A percentile compares a stretch with the other conserved stretches of the same genome.
Conservation (phyloP, 2,888 invertebrate genomes). For the Opisthograptis luteolata region DNA sequence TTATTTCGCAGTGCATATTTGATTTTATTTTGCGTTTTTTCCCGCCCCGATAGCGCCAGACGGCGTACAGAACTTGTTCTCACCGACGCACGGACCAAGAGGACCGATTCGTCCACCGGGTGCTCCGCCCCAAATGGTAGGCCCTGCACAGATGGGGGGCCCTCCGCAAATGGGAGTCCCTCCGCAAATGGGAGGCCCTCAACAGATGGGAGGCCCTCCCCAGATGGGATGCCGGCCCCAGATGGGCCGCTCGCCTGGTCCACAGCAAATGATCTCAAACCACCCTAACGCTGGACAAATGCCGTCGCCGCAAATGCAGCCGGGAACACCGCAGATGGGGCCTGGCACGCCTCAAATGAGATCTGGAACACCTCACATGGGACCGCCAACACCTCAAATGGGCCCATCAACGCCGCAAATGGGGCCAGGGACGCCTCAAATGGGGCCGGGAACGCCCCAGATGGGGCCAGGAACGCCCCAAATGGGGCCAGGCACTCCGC, state of each 20-base stretch:
- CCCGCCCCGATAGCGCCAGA: constrained; percentile 72
- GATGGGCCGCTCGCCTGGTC: constrained; percentile 37
- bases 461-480: constrained; percentile 48
- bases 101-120: constrained; percentile 65
- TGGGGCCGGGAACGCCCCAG: constrained; percentile 57
- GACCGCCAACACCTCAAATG: constrained; percentile 43
- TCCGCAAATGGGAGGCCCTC: not conserved
- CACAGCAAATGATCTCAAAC: constrained; percentile 58
- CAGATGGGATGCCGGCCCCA: too few relatives aligned
- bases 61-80: constrained; percentile 79
- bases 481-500: constrained; percentile 47
- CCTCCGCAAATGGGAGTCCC: constrained; percentile 18
- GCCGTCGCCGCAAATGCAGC: constrained; percentile 34
- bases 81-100: constrained; percentile 70
- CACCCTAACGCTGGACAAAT: constrained; percentile 31
- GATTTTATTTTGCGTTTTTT: constrained; percentile 67
- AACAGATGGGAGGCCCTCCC: too few relatives aligned
- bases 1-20: constrained; percentile 54
- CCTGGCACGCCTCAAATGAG: constrained; percentile 47
- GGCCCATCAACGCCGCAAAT: constrained; percentile 71
- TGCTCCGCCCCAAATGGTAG: constrained; percentile 51
- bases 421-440: constrained; percentile 58
- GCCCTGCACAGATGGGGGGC: constrained; percentile 32
- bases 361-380: constrained; percentile 45
- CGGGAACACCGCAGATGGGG: constrained; percentile 41